A percentile compares a stretch with the other conserved stretches of the same genome.
These are phyloP conservation scores for Amitus sp. DNA, from an alignment of 2,888 invertebrate species.

Conservation along the genomic window DNA sequence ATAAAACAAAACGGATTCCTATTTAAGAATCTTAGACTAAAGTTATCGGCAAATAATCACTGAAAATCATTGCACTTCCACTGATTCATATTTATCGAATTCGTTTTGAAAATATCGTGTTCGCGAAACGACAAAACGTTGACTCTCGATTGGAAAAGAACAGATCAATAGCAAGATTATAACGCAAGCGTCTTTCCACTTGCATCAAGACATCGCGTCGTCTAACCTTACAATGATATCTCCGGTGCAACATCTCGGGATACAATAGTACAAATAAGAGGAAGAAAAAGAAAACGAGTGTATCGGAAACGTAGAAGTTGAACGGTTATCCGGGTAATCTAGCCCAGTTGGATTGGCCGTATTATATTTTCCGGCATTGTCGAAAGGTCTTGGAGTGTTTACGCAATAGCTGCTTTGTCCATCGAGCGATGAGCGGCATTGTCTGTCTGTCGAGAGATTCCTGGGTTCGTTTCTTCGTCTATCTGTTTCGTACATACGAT, in stretches of 20 bases:
- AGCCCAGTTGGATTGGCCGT: conserved; percentile 46
- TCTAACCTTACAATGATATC: conserved; percentile 6
- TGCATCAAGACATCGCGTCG: neutral
- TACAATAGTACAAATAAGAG: conserved; percentile 22
- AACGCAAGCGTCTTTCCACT: neutral
- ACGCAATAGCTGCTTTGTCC: conserved; percentile 65
- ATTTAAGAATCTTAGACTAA: no score
- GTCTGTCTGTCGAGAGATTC: conserved; percentile 60
- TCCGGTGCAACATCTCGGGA: conserved; percentile 14
- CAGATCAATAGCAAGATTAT: neutral
- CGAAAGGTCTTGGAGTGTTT: conserved; percentile 59
- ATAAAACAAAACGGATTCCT: no score
- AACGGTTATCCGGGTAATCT: conserved; percentile 57
- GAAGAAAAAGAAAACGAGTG: conserved; percentile 27
- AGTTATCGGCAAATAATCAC: no score
- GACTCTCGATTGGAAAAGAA: neutral
- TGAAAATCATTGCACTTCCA: no score
- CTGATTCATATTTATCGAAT: no score
- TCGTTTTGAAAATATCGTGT: no score
- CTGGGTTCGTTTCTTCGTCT: conserved; percentile 35
- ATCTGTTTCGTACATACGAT: conserved; percentile 39
- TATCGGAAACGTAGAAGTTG: conserved; percentile 52
- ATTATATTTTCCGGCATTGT: conserved; percentile 47
- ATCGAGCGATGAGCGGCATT: conserved; percentile 64
- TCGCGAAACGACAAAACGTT: no score